These are phyloP conservation scores for Jordanella pulchra DNA, from an alignment of 2,797 vertebrate genomes.

Conservation along the genomic window DNA sequence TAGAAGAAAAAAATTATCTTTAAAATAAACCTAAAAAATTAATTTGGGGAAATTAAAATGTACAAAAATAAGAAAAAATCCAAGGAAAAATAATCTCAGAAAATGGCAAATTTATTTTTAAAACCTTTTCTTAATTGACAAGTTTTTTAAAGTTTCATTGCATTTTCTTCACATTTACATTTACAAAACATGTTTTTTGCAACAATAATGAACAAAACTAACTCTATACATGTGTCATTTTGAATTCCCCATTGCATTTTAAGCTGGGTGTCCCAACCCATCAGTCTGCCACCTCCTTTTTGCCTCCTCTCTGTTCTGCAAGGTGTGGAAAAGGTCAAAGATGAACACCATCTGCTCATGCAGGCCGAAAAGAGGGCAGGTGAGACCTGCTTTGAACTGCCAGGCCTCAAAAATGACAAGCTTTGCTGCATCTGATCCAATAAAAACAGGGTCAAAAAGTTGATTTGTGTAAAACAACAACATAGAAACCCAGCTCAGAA, in stretches of 20 bases:
- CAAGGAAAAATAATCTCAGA: no score
- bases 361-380: constrained; percentile 53
- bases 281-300: constrained; percentile 24
- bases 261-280: constrained; percentile 53
- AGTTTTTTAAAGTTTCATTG: no score
- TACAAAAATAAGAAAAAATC: no score
- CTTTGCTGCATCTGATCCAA: constrained; percentile 14
- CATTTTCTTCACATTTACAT: no score
- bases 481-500: constrained; percentile 33
- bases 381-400: constrained; percentile 48
- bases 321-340: constrained; percentile 65
- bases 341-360: constrained; percentile 66
- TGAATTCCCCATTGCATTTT: constrained; percentile 34
- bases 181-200: no score
- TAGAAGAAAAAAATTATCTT: no score
- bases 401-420: constrained; percentile 22
- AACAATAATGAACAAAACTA: no score
- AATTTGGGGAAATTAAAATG: no score
- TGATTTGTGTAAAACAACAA: constrained; percentile 21
- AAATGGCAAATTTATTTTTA: no score
- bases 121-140: no score
- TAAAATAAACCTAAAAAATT: no score
- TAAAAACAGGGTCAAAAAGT: constrained; percentile 48
- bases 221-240: constrained; percentile 11
- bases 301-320: constrained; percentile 40